Evolutionary conservation across 2,113 vertebrate genomes (phyloP).

Genomic region (Potamarius usumacintae): DNA sequence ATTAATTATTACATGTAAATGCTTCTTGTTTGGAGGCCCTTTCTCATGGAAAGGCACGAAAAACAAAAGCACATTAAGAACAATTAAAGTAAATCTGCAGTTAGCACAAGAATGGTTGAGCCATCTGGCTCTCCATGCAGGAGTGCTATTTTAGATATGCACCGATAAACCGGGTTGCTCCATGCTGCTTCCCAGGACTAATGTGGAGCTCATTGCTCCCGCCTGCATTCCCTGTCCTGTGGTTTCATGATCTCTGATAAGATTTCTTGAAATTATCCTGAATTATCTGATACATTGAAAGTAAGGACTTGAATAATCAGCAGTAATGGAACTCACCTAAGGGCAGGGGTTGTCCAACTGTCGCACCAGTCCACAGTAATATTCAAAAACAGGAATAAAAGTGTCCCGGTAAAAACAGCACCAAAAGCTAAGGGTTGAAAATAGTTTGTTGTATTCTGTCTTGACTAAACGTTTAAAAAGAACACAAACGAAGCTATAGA

Average conservation of each 20-base stretch:
- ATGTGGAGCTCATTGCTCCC: slow-evolving; percentile 31
- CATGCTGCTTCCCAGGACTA: slow-evolving; percentile 38
- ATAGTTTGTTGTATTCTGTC: slow-evolving; percentile 34
- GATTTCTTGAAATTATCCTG: slow-evolving; percentile 43
- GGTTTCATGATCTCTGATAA: slow-evolving; percentile 44
- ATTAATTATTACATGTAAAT: slow-evolving; percentile 81
- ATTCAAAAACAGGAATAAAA: slow-evolving; percentile 8
- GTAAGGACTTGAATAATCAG: slow-evolving; percentile 39
- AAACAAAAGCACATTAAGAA: slow-evolving; percentile 68
- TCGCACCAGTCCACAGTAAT: not conserved
- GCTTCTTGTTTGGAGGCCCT: slow-evolving; percentile 61
- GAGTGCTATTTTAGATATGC: slow-evolving; percentile 59
- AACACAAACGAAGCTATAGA: not conserved
- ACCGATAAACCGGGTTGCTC: slow-evolving; percentile 55
- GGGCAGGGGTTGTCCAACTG: slow-evolving; percentile 10
- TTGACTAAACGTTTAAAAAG: slow-evolving; percentile 56
- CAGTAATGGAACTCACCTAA: slow-evolving; percentile 27
- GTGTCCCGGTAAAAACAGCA: not conserved
- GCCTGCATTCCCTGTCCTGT: slow-evolving; percentile 13
- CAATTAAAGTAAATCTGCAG: slow-evolving; percentile 67
- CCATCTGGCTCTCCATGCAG: slow-evolving; percentile 70
- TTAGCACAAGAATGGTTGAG: slow-evolving; percentile 75
- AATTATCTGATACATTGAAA: slow-evolving; percentile 34
- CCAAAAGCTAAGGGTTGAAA: slow-evolving; percentile 10
- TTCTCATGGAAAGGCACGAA: slow-evolving; percentile 64